Base-by-base conservation (phyloP, 1,140 invertebrate genomes). In the Listronotus bonariensis region DNA sequence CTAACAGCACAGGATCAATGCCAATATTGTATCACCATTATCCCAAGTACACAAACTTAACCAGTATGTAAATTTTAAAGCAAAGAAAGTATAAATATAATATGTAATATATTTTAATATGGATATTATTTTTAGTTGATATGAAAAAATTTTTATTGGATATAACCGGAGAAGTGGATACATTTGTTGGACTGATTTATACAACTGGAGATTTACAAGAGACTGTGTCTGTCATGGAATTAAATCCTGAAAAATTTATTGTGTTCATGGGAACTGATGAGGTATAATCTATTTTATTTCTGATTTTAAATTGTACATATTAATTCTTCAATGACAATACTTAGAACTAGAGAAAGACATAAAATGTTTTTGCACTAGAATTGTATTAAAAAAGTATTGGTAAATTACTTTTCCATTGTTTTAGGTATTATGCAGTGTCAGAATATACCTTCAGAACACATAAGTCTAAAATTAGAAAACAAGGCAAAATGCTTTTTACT, bases 21-120 rank as follows among this genome's bases (percentile, higher is more conserved):
- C 92, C 92, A 0, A 82, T 94, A 15, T 81, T 92, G 7, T 92
- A 92, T 71, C 94, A 95, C 72, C 90, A 93, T 68, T 86, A 91
- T 73, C 90, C 91, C 3, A 80, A 82, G 36, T 84, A 86, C 69
- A 88, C 87, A 9, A 83, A 84, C 51, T 85, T 92, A 17, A 81
- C 87, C 58, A 81, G 91, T 93, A 79, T 83, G 82, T 68, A 36
- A 63, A 14, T 43, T 43, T n/a, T 38, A 14, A 43, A 57, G 31
- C 26, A 36, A 9, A 45, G n/a, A 32, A 3, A 3, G 3, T 32
- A 64, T 69, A 34, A 43, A 49, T 11, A 38, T 14, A 43, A 49
- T 51, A 51, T n/a, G n/a, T n/a, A n/a, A n/a, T 38, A 38, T 38
- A 38, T 38, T 38, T 38, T 38, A 38, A 38, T 8, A 38, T 8